Conservation (phyloP, 2,113 vertebrate species). For the Crotalus horridus region DNA sequence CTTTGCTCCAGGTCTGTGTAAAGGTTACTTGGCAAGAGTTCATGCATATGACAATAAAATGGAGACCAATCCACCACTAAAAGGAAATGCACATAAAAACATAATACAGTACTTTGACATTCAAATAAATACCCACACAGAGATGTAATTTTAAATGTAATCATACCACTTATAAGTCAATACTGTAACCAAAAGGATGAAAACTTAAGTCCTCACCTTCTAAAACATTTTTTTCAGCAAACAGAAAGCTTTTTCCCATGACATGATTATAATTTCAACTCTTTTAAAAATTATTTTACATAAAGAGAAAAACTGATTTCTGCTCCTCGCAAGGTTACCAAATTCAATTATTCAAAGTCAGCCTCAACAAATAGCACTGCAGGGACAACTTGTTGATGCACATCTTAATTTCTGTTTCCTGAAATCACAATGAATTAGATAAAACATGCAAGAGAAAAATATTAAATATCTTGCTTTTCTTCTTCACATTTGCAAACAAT, state of each 20-base stretch:
- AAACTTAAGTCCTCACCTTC: conserved; percentile 85
- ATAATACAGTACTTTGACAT: conserved; percentile 94
- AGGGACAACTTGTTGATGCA: conserved; percentile 73
- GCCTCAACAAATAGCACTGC: conserved; percentile 77
- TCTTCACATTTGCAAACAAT: conserved; percentile 81
- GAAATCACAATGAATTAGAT: conserved; percentile 83
- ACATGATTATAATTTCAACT: conserved; percentile 78
- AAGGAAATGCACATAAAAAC: conserved; percentile 90
- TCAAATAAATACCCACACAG: conserved; percentile 99
- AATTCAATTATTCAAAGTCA: conserved; percentile 51
- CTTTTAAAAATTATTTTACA: conserved; percentile 12
- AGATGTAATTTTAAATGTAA: conserved; percentile 91
- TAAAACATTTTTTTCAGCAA: conserved; percentile 92
- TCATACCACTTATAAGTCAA: conserved; percentile 85
- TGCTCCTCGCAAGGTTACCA: conserved; percentile 60
- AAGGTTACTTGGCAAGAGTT: conserved; percentile 90
- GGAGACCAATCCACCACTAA: conserved; percentile 88
- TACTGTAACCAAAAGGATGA: conserved; percentile 91
- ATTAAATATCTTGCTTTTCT: conserved; percentile 57
- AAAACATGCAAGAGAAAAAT: conserved; percentile 78
- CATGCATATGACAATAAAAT: conserved; percentile 91
- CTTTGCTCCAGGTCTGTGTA: conserved; percentile 82
- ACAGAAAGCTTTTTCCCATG: conserved; percentile 83
- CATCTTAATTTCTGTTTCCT: conserved; percentile 92
- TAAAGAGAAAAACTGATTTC: conserved; percentile 28